phyloP scores from a whole-genome alignment of 2,888 invertebrate genomes.

The Furcula furcula region DNA sequence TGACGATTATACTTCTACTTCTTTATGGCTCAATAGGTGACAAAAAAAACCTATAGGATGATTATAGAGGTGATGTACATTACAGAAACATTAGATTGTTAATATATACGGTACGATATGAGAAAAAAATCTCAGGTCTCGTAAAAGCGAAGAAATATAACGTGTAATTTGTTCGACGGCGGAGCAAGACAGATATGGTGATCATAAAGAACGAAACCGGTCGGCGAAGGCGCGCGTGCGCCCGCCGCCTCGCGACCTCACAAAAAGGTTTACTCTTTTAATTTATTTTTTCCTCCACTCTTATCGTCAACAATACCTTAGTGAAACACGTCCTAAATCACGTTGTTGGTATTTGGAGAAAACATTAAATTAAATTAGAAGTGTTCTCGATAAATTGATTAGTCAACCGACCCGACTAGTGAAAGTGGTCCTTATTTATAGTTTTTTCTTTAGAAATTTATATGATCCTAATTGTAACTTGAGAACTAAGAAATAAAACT shows the following conservation, averaged over 20 bases:
- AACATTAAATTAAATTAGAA: slow-evolving; percentile 60
- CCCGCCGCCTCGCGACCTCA: slow-evolving; percentile 74
- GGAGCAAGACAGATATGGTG: slow-evolving; percentile 78
- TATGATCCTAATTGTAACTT: neutral
- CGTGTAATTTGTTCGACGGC: slow-evolving; percentile 78
- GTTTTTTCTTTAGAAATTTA: neutral
- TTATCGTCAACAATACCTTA: slow-evolving; percentile 70
- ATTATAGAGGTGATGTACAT: slow-evolving; percentile 58
- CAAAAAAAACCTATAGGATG: slow-evolving; percentile 49
- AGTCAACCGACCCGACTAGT: slow-evolving; percentile 23
- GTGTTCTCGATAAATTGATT: slow-evolving; percentile 39
- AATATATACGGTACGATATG: slow-evolving; percentile 60
- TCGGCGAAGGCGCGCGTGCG: slow-evolving; percentile 72
- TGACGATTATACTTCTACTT: slow-evolving; percentile 50
- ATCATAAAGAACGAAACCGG: slow-evolving; percentile 79
- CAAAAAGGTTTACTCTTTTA: slow-evolving; percentile 78
- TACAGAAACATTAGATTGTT: slow-evolving; percentile 61
- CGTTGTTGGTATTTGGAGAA: slow-evolving; percentile 62
- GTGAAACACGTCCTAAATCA: slow-evolving; percentile 69
- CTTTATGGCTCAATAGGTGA: slow-evolving; percentile 52
- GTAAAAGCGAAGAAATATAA: slow-evolving; percentile 80
- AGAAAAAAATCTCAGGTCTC: slow-evolving; percentile 65
- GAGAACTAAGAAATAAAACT: neutral
- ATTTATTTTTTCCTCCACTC: slow-evolving; percentile 61
- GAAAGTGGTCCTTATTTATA: slow-evolving; percentile 27